Conservation (phyloP, 2,113 vertebrate genomes). For the Trematocara unimaculatum region DNA sequence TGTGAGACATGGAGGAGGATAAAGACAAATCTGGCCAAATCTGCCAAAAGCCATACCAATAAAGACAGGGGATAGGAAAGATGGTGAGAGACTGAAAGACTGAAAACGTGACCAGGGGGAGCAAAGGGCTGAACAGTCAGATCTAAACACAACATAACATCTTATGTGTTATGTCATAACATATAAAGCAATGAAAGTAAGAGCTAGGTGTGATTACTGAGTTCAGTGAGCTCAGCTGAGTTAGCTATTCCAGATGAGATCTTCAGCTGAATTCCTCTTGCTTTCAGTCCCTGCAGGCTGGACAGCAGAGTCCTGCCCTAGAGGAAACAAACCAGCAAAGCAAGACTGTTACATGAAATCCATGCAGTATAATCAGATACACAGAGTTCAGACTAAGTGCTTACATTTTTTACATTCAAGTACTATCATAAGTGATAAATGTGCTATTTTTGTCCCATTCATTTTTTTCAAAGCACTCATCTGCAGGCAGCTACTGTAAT, state of each 20-base stretch:
- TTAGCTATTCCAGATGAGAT: constrained; percentile 62
- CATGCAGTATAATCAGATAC: not conserved
- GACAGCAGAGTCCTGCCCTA: constrained; percentile 68
- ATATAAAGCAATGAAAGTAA: not conserved
- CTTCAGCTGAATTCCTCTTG: constrained; percentile 62
- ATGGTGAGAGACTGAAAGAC: not conserved
- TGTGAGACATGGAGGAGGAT: not conserved
- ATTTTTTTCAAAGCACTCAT: not conserved
- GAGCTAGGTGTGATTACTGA: constrained; percentile 52
- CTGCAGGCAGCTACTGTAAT: not conserved
- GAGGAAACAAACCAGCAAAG: not conserved
- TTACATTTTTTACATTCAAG: not conserved
- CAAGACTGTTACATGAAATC: not conserved
- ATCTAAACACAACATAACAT: not conserved
- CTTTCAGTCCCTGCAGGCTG: constrained; percentile 60
- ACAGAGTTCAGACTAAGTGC: not conserved
- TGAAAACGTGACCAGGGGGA: not conserved
- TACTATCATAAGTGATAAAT: not conserved
- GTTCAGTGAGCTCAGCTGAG: constrained; percentile 58
- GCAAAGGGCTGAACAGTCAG: not conserved
- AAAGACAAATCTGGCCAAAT: not conserved
- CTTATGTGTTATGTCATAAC: not conserved
- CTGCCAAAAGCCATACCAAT: not conserved
- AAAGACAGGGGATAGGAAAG: not conserved
- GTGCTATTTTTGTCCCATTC: not conserved